Evolutionary conservation across 2,113 vertebrate genomes (phyloP).

Genomic region (Scatophagus argus): DNA sequence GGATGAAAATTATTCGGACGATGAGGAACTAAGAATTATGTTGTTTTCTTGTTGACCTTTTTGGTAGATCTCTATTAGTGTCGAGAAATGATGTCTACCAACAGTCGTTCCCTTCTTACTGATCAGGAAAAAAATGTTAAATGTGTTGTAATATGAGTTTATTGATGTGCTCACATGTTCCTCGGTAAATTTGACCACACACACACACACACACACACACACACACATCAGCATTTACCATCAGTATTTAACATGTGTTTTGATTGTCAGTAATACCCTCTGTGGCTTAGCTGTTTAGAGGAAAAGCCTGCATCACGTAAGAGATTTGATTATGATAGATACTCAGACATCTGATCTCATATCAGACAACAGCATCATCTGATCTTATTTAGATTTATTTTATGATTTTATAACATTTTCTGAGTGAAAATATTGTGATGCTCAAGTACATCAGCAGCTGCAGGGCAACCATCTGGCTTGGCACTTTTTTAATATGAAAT

Average conservation of each 20-base stretch:
- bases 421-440: not conserved
- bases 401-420: no score
- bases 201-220: not conserved
- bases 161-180: not conserved
- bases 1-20: no score
- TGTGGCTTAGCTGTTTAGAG: constrained; percentile 3
- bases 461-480: not conserved
- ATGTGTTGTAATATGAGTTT: not conserved
- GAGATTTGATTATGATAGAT: not conserved
- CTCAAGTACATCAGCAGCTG: not conserved
- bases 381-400: not conserved
- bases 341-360: not conserved
- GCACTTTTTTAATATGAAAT: no score
- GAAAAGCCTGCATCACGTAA: not conserved
- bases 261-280: not conserved
- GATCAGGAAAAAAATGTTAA: no score
- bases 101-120: no score
- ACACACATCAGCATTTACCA: no score
- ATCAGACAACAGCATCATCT: not conserved
- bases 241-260: constrained; percentile 17
- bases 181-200: not conserved
- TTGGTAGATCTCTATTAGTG: no score
- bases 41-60: not conserved
- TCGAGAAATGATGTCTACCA: no score
- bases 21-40: not conserved